Evolutionary conservation across 2,888 invertebrate genomes (phyloP).

Genomic region (Nomada lathburiana): DNA sequence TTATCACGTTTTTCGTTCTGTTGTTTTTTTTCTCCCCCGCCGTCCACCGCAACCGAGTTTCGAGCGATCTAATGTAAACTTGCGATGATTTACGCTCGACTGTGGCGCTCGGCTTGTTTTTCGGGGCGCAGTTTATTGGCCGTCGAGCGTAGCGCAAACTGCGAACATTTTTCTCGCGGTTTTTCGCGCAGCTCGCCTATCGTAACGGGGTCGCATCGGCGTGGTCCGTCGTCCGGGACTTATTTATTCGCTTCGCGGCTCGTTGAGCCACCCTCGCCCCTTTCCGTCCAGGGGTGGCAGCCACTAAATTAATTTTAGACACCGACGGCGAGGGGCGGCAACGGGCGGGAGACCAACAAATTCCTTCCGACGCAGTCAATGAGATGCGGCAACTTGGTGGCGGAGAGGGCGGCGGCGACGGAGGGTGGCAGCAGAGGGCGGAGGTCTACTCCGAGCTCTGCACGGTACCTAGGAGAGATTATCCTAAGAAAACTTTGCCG

Average conservation of each 20-base stretch:
- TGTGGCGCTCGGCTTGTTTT: slow-evolving; percentile 53
- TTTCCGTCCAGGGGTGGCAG: slow-evolving; percentile 28
- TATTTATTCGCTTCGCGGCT: slow-evolving; percentile 71
- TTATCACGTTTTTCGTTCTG: too few species aligned
- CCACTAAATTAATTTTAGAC: slow-evolving; percentile 71
- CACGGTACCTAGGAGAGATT: slow-evolving; percentile 70
- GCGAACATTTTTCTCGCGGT: slow-evolving; percentile 52
- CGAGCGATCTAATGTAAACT: slow-evolving; percentile 57
- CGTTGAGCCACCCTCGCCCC: slow-evolving; percentile 55
- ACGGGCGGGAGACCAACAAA: slow-evolving; percentile 59
- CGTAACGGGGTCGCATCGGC: slow-evolving; percentile 60
- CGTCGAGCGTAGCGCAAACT: slow-evolving; percentile 33
- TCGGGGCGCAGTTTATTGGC: slow-evolving; percentile 57
- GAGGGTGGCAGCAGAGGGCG: neutral
- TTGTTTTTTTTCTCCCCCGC: neutral
- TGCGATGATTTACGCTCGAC: slow-evolving; percentile 55
- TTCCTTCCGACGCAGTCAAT: slow-evolving; percentile 71
- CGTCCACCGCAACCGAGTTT: neutral
- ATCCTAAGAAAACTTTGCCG: slow-evolving; percentile 72
- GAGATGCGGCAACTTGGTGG: slow-evolving; percentile 62
- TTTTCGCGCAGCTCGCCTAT: slow-evolving; percentile 40
- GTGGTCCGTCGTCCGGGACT: slow-evolving; percentile 37
- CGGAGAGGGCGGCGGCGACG: slow-evolving; percentile 4
- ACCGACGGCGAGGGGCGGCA: neutral
- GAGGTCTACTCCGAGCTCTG: slow-evolving; percentile 15